Evolutionary conservation across 2,113 vertebrate species (phyloP).

Genomic region (rabbit (Oryctolagus cuniculus)): DNA sequence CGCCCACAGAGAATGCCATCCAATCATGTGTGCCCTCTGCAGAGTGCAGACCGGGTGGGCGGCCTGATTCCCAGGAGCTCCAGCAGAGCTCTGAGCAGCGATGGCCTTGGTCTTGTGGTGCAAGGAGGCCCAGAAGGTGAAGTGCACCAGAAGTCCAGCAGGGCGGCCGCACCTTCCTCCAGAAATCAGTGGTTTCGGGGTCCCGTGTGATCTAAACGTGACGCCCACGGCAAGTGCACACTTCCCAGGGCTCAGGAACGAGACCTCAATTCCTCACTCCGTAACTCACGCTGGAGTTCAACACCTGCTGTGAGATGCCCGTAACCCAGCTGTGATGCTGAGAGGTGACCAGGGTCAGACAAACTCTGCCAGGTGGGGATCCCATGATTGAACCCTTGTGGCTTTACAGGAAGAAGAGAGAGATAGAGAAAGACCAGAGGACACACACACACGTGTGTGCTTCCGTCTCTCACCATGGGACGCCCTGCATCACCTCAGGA

Average conservation of each 20-base stretch:
- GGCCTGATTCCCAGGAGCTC: not conserved
- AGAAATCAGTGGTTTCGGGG: not conserved
- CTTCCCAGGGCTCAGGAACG: not conserved
- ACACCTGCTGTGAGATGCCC: not conserved
- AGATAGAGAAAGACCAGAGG: not conserved
- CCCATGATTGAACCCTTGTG: too few species aligned
- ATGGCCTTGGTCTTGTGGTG: fast-evolving
- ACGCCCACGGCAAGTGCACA: not conserved
- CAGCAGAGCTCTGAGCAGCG: not conserved
- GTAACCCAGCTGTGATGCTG: not conserved
- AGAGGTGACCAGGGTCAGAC: not conserved
- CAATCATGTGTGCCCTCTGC: not conserved
- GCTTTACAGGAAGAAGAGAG: too few species aligned
- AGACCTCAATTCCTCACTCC: not conserved
- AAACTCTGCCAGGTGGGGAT: not conserved
- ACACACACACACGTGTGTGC: not conserved
- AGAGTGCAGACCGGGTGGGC: not conserved
- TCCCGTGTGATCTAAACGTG: not conserved
- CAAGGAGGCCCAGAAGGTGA: not conserved
- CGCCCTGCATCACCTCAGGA: not conserved
- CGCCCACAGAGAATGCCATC: not conserved
- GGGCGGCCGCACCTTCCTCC: not conserved
- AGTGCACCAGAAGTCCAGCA: not conserved
- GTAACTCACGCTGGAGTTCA: not conserved
- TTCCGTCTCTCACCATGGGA: not conserved